phyloP scores from a whole-genome alignment of 2,888 invertebrate species.

The Lasius fuliginosus region DNA sequence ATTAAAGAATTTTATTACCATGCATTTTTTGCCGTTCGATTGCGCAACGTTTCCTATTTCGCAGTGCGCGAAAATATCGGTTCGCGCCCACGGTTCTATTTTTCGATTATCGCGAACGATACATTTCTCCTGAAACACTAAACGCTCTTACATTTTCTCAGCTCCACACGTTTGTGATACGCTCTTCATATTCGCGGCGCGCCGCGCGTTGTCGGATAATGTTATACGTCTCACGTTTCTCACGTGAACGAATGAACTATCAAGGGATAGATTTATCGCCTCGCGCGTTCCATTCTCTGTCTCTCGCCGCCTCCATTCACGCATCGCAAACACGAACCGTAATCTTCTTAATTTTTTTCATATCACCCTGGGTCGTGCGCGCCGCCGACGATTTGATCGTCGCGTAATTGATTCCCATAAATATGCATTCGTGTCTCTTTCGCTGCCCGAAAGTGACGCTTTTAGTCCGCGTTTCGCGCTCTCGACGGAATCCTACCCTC shows the following conservation, averaged over 20 bases:
- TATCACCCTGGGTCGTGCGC: background rate
- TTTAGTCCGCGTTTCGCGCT: conserved; percentile 22
- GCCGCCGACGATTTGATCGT: conserved; percentile 44
- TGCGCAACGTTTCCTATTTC: background rate
- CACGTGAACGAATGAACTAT: conserved; percentile 27
- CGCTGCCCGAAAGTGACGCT: conserved; percentile 50
- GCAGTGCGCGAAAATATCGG: background rate
- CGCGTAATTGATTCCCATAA: conserved; percentile 59
- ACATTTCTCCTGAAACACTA: conserved; percentile 34
- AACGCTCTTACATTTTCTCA: conserved; percentile 47
- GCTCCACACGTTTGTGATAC: conserved; percentile 23
- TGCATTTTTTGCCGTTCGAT: background rate
- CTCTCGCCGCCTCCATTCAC: background rate
- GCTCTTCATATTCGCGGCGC: conserved; percentile 27
- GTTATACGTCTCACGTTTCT: conserved; percentile 49
- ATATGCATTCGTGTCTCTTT: conserved; percentile 58
- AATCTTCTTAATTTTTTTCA: conserved; percentile 44
- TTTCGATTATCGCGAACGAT: conserved; percentile 39
- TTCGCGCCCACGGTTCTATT: background rate
- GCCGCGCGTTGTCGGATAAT: conserved; percentile 27
- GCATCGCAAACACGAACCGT: conserved; percentile 40
- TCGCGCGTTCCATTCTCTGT: conserved; percentile 3
- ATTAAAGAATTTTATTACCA: background rate
- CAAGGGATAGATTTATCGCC: conserved; percentile 45
- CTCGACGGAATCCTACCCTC: too few relatives aligned